phyloP scores from a whole-genome alignment of 2,113 vertebrate species.

The Leucosticte australis region DNA sequence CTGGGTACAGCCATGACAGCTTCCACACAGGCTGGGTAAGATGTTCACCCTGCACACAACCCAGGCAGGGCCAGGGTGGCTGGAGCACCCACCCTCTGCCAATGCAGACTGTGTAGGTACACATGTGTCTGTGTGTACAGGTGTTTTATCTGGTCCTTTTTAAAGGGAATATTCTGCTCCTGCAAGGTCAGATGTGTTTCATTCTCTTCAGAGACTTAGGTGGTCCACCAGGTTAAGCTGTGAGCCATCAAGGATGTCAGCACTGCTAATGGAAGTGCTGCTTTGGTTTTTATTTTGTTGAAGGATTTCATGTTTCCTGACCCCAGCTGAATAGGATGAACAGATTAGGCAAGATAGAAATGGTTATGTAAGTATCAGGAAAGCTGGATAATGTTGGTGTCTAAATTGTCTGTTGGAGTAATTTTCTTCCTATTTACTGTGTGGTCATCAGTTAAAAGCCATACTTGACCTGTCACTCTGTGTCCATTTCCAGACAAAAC shows the following conservation, averaged over 20 bases:
- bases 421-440: slow-evolving; percentile 8
- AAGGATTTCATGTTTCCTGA: not conserved
- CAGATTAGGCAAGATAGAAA: not conserved
- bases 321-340: not conserved
- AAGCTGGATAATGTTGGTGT: not conserved
- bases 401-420: not conserved
- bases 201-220: not conserved
- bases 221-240: not conserved
- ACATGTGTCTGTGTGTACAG: accelerated
- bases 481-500: slow-evolving; percentile 3
- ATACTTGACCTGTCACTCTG: slow-evolving; percentile 9
- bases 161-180: not conserved
- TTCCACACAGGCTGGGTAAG: not conserved
- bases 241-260: not conserved
- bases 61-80: not conserved
- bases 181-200: not conserved
- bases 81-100: not conserved
- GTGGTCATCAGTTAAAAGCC: slow-evolving; percentile 25
- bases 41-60: not conserved
- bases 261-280: not conserved
- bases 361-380: not conserved
- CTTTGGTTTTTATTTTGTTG: not conserved
- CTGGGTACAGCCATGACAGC: accelerated
- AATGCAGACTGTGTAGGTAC: not conserved
- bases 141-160: not conserved